Percentiles rank a stretch among this genome's conserved stretches.
These are phyloP conservation scores for Lophius piscatorius DNA, from an alignment of 2,113 vertebrate genomes.

Conservation along the genomic window DNA sequence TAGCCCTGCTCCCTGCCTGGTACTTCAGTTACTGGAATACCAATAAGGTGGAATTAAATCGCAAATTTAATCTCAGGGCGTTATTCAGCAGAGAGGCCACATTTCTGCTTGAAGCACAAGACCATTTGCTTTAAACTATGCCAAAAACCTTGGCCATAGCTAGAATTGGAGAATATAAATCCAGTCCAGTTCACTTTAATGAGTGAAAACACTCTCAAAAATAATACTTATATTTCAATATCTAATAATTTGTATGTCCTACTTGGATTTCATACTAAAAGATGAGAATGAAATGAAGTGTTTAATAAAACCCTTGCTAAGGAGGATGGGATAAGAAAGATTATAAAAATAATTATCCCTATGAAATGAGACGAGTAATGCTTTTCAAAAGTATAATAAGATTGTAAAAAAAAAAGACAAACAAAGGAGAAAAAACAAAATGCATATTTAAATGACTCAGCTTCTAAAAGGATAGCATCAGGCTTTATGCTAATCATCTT, in stretches of 20 bases:
- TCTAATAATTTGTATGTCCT: slow-evolving; percentile 28
- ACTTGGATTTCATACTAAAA: too few relatives aligned
- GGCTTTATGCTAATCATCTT: slow-evolving; percentile 15
- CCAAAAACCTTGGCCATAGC: not conserved
- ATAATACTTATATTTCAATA: slow-evolving; percentile 41
- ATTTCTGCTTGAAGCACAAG: not conserved
- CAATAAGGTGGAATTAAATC: slow-evolving; percentile 1
- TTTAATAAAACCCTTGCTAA: slow-evolving; percentile 46
- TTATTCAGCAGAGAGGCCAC: not conserved
- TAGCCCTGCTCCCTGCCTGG: slow-evolving; percentile 37
- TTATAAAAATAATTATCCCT: slow-evolving; percentile 46
- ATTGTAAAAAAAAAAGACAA: slow-evolving; percentile 30
- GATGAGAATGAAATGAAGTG: slow-evolving; percentile 70
- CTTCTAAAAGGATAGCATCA: slow-evolving; percentile 45
- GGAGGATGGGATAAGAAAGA: slow-evolving; percentile 31
- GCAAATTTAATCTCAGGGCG: not conserved
- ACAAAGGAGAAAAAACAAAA: slow-evolving; percentile 2
- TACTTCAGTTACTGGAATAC: slow-evolving; percentile 12
- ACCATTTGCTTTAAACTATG: not conserved
- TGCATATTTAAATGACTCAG: slow-evolving; percentile 18
- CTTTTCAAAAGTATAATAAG: slow-evolving; percentile 1
- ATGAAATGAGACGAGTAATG: slow-evolving; percentile 30
- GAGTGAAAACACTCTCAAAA: slow-evolving; percentile 39
- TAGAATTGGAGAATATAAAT: slow-evolving; percentile 13
- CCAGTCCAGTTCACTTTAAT: slow-evolving; percentile 21